phyloP scores from a whole-genome alignment of 2,888 invertebrate genomes.

The Lithophane leautieri region DNA sequence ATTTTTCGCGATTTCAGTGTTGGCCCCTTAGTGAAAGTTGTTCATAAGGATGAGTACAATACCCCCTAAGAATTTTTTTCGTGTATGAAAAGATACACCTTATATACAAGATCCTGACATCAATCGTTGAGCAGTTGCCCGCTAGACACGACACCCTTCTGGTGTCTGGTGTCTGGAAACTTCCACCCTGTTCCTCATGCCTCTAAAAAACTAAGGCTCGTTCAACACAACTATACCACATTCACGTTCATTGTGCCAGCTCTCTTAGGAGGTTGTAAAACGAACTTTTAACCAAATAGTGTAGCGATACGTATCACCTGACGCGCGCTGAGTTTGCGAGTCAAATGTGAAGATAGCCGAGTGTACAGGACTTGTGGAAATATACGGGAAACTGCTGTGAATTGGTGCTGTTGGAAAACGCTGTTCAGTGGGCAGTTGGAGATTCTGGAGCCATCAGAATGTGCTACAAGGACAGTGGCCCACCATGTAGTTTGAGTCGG shows the following conservation, averaged over 20 bases:
- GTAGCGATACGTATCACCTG: conserved; percentile 80
- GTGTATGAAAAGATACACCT: too few relatives aligned
- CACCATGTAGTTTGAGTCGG: neutral
- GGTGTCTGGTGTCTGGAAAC: too few relatives aligned
- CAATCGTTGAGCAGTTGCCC: too few relatives aligned
- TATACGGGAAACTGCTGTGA: conserved; percentile 61
- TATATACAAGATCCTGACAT: too few relatives aligned
- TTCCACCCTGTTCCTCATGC: too few relatives aligned
- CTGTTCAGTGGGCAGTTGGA: neutral
- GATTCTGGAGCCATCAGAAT: neutral
- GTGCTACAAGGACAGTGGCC: neutral
- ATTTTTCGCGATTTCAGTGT: too few relatives aligned
- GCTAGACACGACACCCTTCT: too few relatives aligned
- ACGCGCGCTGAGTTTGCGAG: conserved; percentile 81
- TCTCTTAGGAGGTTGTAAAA: conserved; percentile 72
- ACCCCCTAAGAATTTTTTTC: too few relatives aligned
- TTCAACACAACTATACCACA: neutral
- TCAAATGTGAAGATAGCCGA: conserved; percentile 83
- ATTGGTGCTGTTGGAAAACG: neutral
- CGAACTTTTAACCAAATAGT: conserved; percentile 83
- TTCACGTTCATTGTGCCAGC: conserved; percentile 47
- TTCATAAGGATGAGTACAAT: too few relatives aligned
- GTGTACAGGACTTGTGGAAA: conserved; percentile 64
- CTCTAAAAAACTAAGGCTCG: too few relatives aligned
- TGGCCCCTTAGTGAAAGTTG: too few relatives aligned